These are phyloP conservation scores for Aplodontia rufa DNA, from an alignment of 2,113 vertebrate species.

Conservation along the genomic window DNA sequence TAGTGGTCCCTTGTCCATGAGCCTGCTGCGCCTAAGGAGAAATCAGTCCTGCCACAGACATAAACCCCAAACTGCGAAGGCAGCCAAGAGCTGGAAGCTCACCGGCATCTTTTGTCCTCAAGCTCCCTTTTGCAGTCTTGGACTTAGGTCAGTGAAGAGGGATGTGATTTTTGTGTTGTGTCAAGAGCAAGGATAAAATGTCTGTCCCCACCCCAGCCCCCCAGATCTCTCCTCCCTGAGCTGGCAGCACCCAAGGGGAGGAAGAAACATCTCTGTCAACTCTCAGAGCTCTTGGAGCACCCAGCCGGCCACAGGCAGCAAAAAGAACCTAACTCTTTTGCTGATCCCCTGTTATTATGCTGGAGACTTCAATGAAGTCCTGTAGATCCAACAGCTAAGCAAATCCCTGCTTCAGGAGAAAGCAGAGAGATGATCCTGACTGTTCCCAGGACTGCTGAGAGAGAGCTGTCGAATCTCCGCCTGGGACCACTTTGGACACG, in stretches of 20 bases:
- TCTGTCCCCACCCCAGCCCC: not conserved
- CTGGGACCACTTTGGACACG: not conserved
- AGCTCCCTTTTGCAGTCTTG: not conserved
- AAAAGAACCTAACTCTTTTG: not conserved
- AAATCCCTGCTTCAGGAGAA: slow-evolving; percentile 31
- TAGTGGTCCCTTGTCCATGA: not conserved
- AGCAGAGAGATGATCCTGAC: not conserved
- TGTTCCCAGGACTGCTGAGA: not conserved
- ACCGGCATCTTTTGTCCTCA: not conserved
- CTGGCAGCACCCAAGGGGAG: not conserved
- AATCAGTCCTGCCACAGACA: not conserved
- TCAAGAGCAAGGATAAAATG: not conserved
- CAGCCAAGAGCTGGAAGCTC: not conserved
- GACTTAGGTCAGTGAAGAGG: not conserved
- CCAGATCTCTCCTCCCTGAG: not conserved
- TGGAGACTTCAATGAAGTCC: slow-evolving; percentile 8
- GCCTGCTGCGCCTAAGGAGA: not conserved
- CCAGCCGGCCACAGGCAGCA: not conserved
- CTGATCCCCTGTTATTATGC: not conserved
- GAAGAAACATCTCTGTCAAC: not conserved
- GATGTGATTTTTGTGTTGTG: not conserved
- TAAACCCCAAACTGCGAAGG: not conserved
- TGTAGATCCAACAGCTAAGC: slow-evolving; percentile 19
- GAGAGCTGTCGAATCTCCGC: not conserved
- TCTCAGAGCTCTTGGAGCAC: not conserved